Evolutionary conservation across 1,140 invertebrate species (phyloP).

Genomic region (Pseudomyrmex cubaensis): DNA sequence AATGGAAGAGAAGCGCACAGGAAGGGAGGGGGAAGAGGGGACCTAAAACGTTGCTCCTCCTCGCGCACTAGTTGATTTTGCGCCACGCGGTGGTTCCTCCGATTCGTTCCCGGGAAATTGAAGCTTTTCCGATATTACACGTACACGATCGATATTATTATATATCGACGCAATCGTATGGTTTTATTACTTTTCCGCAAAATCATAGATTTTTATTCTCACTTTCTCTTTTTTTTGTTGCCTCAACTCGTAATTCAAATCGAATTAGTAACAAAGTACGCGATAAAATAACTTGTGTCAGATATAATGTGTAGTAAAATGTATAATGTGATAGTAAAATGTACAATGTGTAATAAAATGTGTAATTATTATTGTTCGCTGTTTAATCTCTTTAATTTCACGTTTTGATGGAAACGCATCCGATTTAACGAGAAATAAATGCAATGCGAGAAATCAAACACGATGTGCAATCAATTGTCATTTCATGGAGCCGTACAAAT

Average conservation of each 20-base stretch:
- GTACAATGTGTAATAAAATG: too few species aligned
- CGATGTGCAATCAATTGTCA: background rate
- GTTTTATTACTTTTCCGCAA: constrained; percentile 2
- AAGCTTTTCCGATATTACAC: constrained; percentile 38
- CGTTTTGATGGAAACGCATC: constrained; percentile 13
- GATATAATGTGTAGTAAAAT: too few species aligned
- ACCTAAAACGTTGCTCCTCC: constrained; percentile 28
- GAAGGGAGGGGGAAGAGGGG: too few species aligned
- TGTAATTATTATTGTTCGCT: constrained; percentile 2
- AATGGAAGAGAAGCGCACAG: background rate
- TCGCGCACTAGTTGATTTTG: constrained; percentile 6
- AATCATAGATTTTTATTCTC: background rate
- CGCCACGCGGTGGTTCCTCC: background rate
- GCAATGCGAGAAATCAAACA: background rate
- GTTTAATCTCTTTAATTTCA: background rate
- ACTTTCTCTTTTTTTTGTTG: background rate
- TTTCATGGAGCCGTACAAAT: background rate
- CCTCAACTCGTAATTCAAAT: background rate
- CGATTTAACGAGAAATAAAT: background rate
- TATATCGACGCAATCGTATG: background rate
- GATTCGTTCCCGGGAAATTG: background rate
- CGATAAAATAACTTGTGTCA: too few species aligned
- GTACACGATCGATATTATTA: background rate
- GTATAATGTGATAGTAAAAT: background rate
- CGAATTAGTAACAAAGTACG: too few species aligned